A percentile compares a stretch with the other conserved stretches of the same genome.
Evolutionary conservation across 2,888 invertebrate genomes (phyloP).

Genomic region (Tyria jacobaeae): DNA sequence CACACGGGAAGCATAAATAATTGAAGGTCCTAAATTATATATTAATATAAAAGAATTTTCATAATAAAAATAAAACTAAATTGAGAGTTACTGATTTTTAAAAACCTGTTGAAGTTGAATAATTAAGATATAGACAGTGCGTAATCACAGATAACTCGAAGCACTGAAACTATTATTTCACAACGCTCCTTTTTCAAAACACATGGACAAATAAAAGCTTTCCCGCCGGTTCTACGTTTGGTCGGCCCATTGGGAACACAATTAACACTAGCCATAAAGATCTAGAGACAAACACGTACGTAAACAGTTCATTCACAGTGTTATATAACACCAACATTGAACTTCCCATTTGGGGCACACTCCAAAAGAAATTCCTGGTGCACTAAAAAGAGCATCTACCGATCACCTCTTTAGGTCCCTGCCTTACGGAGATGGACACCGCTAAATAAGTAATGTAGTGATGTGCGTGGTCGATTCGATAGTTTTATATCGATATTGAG

Average conservation of each 20-base stretch:
- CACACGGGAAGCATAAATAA: no score
- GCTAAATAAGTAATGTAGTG: slow-evolving; percentile 68
- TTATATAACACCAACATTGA: slow-evolving; percentile 61
- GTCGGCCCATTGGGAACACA: slow-evolving; percentile 20
- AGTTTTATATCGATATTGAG: slow-evolving; percentile 9
- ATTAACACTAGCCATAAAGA: slow-evolving; percentile 43
- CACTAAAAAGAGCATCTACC: slow-evolving; percentile 72
- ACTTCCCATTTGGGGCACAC: slow-evolving; percentile 62
- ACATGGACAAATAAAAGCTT: slow-evolving; percentile 38
- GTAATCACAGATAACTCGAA: background rate
- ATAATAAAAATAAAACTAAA: no score
- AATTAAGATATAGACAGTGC: no score
- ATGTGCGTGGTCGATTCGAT: slow-evolving; percentile 21
- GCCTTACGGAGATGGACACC: slow-evolving; percentile 65
- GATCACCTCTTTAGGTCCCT: slow-evolving; percentile 65
- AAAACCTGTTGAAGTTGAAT: no score
- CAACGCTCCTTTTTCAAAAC: slow-evolving; percentile 2
- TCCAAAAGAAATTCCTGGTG: slow-evolving; percentile 70
- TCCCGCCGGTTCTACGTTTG: slow-evolving; percentile 22
- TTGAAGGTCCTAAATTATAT: no score
- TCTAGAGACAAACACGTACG: slow-evolving; percentile 45
- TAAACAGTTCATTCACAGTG: slow-evolving; percentile 61
- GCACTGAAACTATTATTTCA: background rate
- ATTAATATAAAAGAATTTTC: no score
- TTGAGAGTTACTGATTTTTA: no score